Percentiles rank a stretch among this genome's conserved stretches.
Evolutionary conservation across 2,113 vertebrate genomes (phyloP).

Genomic region (Centropus unirufus): DNA sequence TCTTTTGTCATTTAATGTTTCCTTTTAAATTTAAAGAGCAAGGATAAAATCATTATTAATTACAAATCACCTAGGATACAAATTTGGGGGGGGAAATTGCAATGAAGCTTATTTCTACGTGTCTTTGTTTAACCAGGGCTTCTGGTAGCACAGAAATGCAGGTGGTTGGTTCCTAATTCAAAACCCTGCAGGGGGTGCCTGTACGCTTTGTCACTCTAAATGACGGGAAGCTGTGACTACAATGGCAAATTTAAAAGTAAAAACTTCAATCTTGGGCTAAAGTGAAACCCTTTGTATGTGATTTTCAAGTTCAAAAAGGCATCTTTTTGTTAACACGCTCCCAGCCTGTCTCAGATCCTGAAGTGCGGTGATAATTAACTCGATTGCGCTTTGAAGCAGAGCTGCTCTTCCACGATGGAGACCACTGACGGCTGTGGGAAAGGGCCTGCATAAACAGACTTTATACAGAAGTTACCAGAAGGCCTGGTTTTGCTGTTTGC

Average conservation of each 20-base stretch:
- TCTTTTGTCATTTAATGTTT: background rate
- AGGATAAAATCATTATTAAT: background rate
- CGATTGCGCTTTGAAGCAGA: background rate
- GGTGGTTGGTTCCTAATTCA: constrained; percentile 39
- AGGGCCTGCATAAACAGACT: background rate
- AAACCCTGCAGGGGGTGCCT: constrained; percentile 18
- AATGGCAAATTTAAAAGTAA: constrained; percentile 52
- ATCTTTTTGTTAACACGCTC: background rate
- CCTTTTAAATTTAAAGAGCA: background rate
- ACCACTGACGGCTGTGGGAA: background rate
- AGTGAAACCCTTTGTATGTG: constrained; percentile 50
- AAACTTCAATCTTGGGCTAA: constrained; percentile 44
- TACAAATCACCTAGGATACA: background rate
- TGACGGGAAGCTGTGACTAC: constrained; percentile 11
- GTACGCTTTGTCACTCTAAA: background rate
- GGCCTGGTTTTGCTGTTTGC: constrained; percentile 69
- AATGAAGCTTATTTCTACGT: background rate
- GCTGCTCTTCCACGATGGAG: background rate
- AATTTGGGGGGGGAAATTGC: background rate
- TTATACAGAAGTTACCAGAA: constrained; percentile 51
- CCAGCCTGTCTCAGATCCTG: background rate
- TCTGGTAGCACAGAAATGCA: constrained; percentile 41
- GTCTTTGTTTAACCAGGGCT: constrained; percentile 49
- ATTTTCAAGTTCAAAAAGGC: constrained; percentile 47
- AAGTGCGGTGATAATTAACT: constrained; percentile 51